Evolutionary conservation across 2,797 vertebrate species (phyloP).

Genomic region (Helarctos malayanus): DNA sequence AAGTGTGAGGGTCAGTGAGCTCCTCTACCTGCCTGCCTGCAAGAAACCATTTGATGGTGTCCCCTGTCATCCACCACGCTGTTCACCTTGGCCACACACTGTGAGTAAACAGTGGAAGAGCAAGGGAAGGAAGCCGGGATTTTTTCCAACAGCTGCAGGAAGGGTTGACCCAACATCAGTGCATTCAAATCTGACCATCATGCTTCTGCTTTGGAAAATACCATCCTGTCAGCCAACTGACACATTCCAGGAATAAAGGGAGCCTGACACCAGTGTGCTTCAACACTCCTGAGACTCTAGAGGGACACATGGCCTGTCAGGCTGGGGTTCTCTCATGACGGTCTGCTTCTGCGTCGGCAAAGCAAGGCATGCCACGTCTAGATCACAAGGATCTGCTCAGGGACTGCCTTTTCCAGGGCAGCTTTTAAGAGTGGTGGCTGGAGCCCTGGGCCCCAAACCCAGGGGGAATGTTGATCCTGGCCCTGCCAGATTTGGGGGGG

Average conservation of each 20-base stretch:
- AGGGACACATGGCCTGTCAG: not conserved
- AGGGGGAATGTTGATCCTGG: not conserved
- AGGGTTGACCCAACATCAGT: not conserved
- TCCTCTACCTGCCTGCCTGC: not conserved
- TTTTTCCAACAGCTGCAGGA: not conserved
- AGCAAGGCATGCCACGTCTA: rapidly evolving
- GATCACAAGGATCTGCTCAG: not conserved
- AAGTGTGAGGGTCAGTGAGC: not conserved
- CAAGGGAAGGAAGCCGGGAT: not conserved
- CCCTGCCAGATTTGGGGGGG: not conserved
- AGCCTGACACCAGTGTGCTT: not conserved
- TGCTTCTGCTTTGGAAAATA: not conserved
- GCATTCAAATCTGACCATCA: not conserved
- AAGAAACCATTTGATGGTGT: not conserved
- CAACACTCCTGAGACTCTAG: too few relatives aligned
- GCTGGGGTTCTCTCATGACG: rapidly evolving
- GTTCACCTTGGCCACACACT: not conserved
- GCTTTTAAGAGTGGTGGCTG: not conserved
- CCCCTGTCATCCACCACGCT: rapidly evolving
- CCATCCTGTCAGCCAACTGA: not conserved
- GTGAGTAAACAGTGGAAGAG: not conserved
- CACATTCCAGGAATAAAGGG: rapidly evolving
- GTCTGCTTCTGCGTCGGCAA: not conserved
- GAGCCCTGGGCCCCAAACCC: not conserved
- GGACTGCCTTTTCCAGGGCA: not conserved